These are phyloP conservation scores for Agrotis segetum DNA, from an alignment of 2,888 invertebrate species.

Conservation along the genomic window DNA sequence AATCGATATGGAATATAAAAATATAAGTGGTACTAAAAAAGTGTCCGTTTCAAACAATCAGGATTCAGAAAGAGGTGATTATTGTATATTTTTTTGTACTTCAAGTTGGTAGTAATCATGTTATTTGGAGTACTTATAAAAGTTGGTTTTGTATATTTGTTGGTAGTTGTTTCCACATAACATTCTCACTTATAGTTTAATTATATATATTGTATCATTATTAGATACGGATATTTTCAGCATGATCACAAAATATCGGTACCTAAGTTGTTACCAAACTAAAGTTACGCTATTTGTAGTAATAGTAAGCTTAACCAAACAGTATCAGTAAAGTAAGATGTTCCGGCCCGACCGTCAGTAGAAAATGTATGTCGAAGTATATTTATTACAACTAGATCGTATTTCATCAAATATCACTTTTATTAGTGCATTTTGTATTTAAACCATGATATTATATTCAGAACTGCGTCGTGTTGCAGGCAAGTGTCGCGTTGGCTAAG, in stretches of 20 bases:
- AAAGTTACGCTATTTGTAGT: slow-evolving; percentile 42
- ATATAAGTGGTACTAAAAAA: neutral
- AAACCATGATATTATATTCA: slow-evolving; percentile 33
- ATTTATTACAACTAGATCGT: slow-evolving; percentile 37
- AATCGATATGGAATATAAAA: neutral
- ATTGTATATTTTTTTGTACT: slow-evolving; percentile 27
- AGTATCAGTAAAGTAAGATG: slow-evolving; percentile 56
- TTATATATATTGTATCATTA: slow-evolving; percentile 19
- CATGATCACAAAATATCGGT: slow-evolving; percentile 5
- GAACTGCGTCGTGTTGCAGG: slow-evolving; percentile 38
- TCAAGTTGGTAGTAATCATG: slow-evolving; percentile 10
- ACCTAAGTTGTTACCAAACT: slow-evolving; percentile 31
- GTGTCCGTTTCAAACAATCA: slow-evolving; percentile 20
- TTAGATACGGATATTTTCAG: slow-evolving; percentile 10
- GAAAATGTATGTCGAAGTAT: slow-evolving; percentile 10
- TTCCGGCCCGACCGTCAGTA: slow-evolving; percentile 40
- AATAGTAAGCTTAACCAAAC: slow-evolving; percentile 52
- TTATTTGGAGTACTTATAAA: slow-evolving; percentile 32
- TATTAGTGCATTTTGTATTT: slow-evolving; percentile 53
- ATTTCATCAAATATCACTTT: slow-evolving; percentile 36
- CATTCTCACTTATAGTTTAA: slow-evolving; percentile 31
- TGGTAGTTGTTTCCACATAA: slow-evolving; percentile 27
- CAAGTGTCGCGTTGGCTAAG: slow-evolving; percentile 10
- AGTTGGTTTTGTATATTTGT: neutral
- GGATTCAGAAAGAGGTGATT: slow-evolving; percentile 28